Base-by-base conservation (phyloP, 1,140 invertebrate species). In the Drosophila orosa region DNA sequence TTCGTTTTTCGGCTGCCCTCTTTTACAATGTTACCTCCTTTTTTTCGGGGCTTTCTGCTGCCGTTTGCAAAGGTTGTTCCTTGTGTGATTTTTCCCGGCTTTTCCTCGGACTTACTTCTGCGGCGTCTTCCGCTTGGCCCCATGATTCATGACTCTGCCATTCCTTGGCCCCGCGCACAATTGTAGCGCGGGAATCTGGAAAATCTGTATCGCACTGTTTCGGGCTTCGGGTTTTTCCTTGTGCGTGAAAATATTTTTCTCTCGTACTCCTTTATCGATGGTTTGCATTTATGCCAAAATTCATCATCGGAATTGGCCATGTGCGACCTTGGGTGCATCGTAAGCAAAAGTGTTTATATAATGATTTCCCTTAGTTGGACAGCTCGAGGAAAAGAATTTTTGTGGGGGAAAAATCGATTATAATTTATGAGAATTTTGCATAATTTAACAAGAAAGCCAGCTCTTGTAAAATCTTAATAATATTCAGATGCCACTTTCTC, bases 91-190 rank as follows among this genome's bases (percentile, higher is more conserved):
- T 61, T 68, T 59, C 29, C 58, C 59, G 52, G 47, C 59, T 48
- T 74, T 72, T 74, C 57, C 62, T 45, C 24, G 40, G 58, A 44
- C 59, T 79, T 47, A 44, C 59, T 79, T 47, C 40, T 27, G 17
- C 42, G 52, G 62, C 57, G 17, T 63, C 71, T 76, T 71, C 50
- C 66, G 61, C 73, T 44, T 45, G 40, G 69, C 63, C 55, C 67
- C 76, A 66, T 87, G 82, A 86, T 87, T 86, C 83, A 86, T 86
- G 82, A 76, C 83, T 78, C 47, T 87, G 78, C 78, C 77, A 57
- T 86, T 86, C 40, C 45, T 52, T 61, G 65, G 61, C 25, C 69
- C 25, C 24, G 8, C 69, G 52, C 77, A 65, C 78, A 82, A 78
- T 82, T 77, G 83, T 78, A 62, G 59, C 61, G 19, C 17, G 29